A percentile compares a stretch with the other conserved stretches of the same genome.
phyloP scores from a whole-genome alignment of 2,113 vertebrate species.

The Cercocebus atys region DNA sequence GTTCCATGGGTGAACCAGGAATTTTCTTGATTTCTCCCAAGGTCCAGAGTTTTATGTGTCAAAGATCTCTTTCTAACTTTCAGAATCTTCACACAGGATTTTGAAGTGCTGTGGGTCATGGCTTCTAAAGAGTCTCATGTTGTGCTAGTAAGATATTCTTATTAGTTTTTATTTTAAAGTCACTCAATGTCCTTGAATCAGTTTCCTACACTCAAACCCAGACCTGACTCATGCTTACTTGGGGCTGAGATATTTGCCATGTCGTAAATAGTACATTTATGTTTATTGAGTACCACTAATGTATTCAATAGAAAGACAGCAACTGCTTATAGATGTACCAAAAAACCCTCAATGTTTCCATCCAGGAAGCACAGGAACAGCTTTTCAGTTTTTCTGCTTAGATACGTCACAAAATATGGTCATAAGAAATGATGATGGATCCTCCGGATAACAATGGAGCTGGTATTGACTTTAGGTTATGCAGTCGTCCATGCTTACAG shows the following conservation, averaged over 20 bases:
- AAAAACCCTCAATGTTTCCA: background rate
- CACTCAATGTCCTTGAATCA: background rate
- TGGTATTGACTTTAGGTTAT: background rate
- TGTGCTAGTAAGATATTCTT: background rate
- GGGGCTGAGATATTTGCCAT: background rate
- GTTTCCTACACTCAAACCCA: background rate
- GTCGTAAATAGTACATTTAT: background rate
- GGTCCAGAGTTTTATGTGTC: background rate
- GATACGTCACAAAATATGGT: background rate
- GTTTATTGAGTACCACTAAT: slow-evolving; percentile 2
- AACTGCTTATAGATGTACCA: background rate
- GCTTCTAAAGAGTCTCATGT: background rate
- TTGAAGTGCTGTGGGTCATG: background rate
- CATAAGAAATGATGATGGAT: background rate
- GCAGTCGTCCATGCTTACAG: background rate
- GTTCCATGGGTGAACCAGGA: background rate
- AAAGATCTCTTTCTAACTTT: background rate
- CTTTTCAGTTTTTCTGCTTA: background rate
- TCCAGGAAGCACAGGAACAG: background rate
- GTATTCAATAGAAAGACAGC: background rate
- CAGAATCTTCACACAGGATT: background rate
- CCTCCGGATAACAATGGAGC: too few relatives aligned
- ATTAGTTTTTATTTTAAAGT: background rate
- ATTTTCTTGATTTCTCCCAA: background rate
- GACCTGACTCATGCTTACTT: background rate